A percentile compares a stretch with the other conserved stretches of the same genome.
Conservation (phyloP, 2,888 invertebrate genomes). For the Monochamus alternatus region DNA sequence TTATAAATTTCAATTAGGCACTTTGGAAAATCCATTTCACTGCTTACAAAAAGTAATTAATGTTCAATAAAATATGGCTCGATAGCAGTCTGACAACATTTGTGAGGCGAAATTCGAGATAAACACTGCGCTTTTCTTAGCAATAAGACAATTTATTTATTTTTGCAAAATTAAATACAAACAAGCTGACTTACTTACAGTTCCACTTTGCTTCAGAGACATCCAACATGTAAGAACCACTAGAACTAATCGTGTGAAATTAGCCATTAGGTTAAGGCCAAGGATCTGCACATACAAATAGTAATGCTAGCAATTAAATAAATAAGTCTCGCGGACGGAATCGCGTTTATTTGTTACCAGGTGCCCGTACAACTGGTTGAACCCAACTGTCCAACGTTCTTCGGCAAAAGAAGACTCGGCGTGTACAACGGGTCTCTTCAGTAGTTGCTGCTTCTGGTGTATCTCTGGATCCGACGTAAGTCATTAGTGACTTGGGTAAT, state of each 20-base stretch:
- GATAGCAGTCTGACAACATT: background rate
- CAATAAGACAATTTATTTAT: background rate
- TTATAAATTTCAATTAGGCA: too few relatives aligned
- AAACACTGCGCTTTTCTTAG: background rate
- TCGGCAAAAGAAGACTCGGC: conserved; percentile 25
- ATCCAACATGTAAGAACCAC: conserved; percentile 45
- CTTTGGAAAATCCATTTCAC: too few relatives aligned
- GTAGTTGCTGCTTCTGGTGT: conserved; percentile 25
- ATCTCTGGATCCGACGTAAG: conserved; percentile 20
- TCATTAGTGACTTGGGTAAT: conserved; percentile 20
- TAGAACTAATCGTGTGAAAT: conserved; percentile 41
- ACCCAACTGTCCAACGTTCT: conserved; percentile 37
- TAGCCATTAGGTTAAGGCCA: conserved; percentile 19
- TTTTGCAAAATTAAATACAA: conserved; percentile 26
- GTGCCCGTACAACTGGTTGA: conserved; percentile 37
- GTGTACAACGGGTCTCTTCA: conserved; percentile 38
- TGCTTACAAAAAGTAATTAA: background rate
- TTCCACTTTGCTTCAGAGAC: conserved; percentile 48
- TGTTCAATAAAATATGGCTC: background rate
- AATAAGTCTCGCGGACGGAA: conserved; percentile 23
- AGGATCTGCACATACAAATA: background rate
- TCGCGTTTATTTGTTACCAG: conserved; percentile 37
- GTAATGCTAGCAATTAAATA: conserved; percentile 9
- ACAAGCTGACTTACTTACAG: conserved; percentile 52
- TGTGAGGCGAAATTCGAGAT: conserved; percentile 1